Evolutionary conservation across 2,113 vertebrate species (phyloP), one percentile per base, ranked within the genome.

Genomic region (Ivindomyrus marchei): DNA sequence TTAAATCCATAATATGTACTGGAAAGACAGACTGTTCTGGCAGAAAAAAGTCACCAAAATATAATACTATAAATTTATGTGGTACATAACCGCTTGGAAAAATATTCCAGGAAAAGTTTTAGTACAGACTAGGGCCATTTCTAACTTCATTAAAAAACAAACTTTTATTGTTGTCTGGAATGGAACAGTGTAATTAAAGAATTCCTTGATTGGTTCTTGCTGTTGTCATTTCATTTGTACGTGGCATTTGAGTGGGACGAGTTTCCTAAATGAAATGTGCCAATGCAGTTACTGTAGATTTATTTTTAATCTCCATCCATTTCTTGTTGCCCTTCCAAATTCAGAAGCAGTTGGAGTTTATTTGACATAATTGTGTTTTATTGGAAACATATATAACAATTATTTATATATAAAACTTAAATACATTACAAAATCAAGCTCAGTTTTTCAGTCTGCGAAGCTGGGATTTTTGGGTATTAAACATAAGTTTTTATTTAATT

Each of bases 41-140:
- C 56, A 39, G 21, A 80, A 53, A 89, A 89, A 49, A 47, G 89
- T 89, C 88, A 66, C 84, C 89, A 90, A 74, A 92, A 74, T 39
- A 7, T 19, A 90, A 89, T 92, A 70, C 62, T 70, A 58, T 50
- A 74, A 88, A 58, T 87, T 86, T 31, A 24, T 47, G 42, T 21
- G 45, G 21, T 42, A 47, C 15, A 87, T 47, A 86, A 90, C 39
- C n/a, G 74, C 85, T 90, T 24, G 90, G 56, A 47, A 92, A 83
- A 46, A 85, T 47, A 62, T 49, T 70, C 58, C 66, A 46, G 11
- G 58, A 70, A 62, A 88, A 27, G 5, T 36, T 4, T 92, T 85
- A 47, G 24, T 89, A 42, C 42, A 88, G 17, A 85, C 17, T 80
- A 13, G 84, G 24, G 45, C 4, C 9, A 86, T n/a, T 45, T n/a